These are phyloP conservation scores for Piscicola geometra DNA, from an alignment of 2,888 invertebrate species.

Conservation along the genomic window DNA sequence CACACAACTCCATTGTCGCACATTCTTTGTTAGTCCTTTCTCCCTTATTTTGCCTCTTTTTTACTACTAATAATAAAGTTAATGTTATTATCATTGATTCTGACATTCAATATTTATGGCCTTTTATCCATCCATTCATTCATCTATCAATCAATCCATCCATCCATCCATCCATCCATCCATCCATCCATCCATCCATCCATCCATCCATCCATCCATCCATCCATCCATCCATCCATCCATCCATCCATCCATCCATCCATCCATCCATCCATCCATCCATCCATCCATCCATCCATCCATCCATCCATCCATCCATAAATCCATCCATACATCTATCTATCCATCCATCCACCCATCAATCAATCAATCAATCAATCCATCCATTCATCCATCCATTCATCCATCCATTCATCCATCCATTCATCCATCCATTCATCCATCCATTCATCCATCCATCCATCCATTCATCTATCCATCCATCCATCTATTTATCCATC, in stretches of 20 bases:
- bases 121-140: too few species aligned
- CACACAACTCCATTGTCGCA: too few species aligned
- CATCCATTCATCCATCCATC: neutral
- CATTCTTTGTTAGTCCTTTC: too few species aligned
- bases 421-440: neutral
- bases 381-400: neutral
- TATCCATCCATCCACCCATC: conserved; percentile 4
- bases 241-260: neutral
- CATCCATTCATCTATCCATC: too few species aligned
- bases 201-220: conserved; percentile 2
- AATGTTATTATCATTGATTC: too few species aligned
- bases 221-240: neutral
- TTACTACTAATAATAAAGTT: too few species aligned
- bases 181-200: conserved; percentile 11
- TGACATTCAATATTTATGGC: too few species aligned
- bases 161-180: conserved; percentile 8
- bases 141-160: neutral
- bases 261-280: neutral
- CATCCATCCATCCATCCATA: neutral
- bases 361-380: neutral
- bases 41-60: too few species aligned
- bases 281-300: conserved; percentile 4
- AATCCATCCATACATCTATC: neutral
- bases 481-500: too few species aligned
- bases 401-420: conserved; percentile 2